phyloP scores from a whole-genome alignment of 2,797 vertebrate species.

The Centropyge bicolor region DNA sequence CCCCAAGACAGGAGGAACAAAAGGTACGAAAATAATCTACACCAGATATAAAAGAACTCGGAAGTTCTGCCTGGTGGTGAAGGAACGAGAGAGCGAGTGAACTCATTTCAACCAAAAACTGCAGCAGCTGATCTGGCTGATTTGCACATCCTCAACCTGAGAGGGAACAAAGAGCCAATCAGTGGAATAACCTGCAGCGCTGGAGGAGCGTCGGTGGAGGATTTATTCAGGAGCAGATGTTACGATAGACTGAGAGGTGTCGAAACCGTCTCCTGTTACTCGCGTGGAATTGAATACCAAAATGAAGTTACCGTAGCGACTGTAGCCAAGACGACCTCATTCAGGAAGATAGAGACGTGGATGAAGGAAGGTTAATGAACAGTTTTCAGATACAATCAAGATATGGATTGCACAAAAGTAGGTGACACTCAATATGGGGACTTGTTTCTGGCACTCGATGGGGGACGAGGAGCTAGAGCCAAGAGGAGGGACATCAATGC shows the following conservation, averaged over 20 bases:
- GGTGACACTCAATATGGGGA: not conserved
- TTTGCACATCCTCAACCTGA: constrained; percentile 13
- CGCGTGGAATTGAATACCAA: not conserved
- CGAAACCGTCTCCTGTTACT: not conserved
- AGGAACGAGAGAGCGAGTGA: not conserved
- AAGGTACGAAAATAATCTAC: not conserved
- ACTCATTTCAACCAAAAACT: not conserved
- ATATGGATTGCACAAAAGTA: constrained; percentile 23
- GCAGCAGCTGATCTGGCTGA: constrained; percentile 22
- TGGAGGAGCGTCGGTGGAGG: not conserved
- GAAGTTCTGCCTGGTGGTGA: not conserved
- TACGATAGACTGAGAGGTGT: not conserved
- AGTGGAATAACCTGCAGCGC: not conserved
- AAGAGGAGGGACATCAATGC: constrained; percentile 17
- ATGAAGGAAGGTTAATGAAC: constrained; percentile 14
- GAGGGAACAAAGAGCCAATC: constrained; percentile 22
- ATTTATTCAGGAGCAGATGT: constrained; percentile 23
- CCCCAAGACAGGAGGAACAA: not conserved
- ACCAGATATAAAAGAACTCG: not conserved
- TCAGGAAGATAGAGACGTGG: not conserved
- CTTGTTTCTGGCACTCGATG: constrained; percentile 32
- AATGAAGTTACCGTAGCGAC: not conserved
- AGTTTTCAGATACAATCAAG: constrained; percentile 33
- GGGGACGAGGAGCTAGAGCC: not conserved
- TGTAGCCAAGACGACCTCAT: constrained; percentile 5